Conservation (phyloP, 2,113 vertebrate genomes). For the Sialia sialis region DNA sequence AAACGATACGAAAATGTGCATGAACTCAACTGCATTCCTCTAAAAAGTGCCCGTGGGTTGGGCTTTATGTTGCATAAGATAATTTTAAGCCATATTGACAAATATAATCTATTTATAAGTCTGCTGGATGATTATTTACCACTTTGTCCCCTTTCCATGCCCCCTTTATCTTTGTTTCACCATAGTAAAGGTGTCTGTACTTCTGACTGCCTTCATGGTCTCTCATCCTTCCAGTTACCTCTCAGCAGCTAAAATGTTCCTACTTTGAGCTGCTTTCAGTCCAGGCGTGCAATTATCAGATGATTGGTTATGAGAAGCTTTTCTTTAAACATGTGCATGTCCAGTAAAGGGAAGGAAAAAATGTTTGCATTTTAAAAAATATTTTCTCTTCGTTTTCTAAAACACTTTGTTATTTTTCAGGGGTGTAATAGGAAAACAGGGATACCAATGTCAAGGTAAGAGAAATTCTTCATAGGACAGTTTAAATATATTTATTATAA, state of each 20-base stretch:
- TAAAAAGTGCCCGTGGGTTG: neutral
- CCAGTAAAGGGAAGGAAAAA: neutral
- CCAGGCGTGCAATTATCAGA: neutral
- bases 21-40: neutral
- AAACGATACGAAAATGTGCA: neutral
- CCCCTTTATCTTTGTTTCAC: neutral
- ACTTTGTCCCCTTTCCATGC: neutral
- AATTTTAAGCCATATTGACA: neutral
- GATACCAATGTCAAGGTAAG: slow-evolving; percentile 99
- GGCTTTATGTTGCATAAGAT: neutral
- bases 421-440: slow-evolving; percentile 99
- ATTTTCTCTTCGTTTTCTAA: neutral
- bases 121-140: neutral
- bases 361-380: neutral
- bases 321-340: neutral
- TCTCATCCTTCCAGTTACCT: neutral
- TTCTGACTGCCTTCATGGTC: neutral
- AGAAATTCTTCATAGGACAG: neutral
- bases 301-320: neutral
- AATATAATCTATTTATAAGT: neutral
- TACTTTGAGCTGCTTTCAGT: neutral
- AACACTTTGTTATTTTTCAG: slow-evolving; percentile 75
- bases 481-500: neutral
- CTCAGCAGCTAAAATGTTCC: neutral
- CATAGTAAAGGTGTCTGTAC: neutral